Percentiles rank a stretch among this genome's conserved stretches.
Conservation (phyloP, 2,797 vertebrate species). For the Emydoidea blandingii region DNA sequence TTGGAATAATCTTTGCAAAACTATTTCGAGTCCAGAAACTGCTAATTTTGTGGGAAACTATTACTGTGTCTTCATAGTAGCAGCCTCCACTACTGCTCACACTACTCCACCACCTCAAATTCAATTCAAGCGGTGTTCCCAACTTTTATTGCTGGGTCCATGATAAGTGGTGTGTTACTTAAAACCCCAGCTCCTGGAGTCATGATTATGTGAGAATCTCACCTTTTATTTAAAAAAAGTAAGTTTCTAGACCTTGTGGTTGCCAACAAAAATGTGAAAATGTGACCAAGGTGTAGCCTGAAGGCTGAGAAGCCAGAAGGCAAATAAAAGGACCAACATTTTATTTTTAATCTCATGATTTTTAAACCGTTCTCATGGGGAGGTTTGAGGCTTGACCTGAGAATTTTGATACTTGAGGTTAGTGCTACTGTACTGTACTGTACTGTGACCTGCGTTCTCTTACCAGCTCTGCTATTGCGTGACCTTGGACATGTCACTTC, state of each 20-base stretch:
- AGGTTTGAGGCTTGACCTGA: neutral
- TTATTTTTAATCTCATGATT: neutral
- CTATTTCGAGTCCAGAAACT: neutral
- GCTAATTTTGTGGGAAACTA: neutral
- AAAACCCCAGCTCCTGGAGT: neutral
- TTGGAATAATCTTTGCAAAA: neutral
- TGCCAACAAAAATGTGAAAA: neutral
- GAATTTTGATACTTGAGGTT: neutral
- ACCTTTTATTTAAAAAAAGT: neutral
- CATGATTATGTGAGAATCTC: neutral
- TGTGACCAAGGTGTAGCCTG: neutral
- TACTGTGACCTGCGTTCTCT: neutral
- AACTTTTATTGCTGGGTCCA: constrained; percentile 12
- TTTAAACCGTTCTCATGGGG: neutral
- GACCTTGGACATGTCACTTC: neutral
- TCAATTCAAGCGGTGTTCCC: constrained; percentile 16
- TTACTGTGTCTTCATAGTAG: neutral
- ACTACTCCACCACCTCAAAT: constrained; percentile 68
- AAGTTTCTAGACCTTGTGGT: neutral
- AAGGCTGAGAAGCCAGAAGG: constrained; percentile 21
- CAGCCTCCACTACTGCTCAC: constrained; percentile 47
- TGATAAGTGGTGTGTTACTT: constrained; percentile 36
- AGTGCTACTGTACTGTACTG: neutral
- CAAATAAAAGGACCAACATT: neutral
- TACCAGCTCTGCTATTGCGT: neutral